Conservation (phyloP, 2,113 vertebrate genomes). For the Pyrgilauda ruficollis region DNA sequence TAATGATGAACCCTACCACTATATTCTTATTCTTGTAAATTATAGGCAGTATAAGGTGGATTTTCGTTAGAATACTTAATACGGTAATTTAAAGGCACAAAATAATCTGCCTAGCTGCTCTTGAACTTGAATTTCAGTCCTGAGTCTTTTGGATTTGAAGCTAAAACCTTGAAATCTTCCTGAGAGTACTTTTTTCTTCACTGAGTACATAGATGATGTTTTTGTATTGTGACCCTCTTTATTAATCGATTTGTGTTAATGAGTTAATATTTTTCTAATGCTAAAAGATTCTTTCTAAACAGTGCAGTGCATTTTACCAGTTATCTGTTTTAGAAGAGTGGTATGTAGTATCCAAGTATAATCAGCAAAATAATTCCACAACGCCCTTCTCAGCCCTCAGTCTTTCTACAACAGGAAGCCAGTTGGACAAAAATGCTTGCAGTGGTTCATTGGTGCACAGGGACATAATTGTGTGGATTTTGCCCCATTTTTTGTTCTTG, state of each 20-base stretch:
- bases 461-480: conserved; percentile 75
- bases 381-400: not conserved
- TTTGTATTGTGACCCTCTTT: not conserved
- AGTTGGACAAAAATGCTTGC: conserved; percentile 51
- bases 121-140: not conserved
- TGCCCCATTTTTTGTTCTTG: conserved; percentile 74
- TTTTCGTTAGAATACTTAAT: not conserved
- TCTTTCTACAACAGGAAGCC: conserved; percentile 7
- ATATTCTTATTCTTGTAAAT: not conserved
- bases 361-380: not conserved
- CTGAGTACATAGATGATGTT: not conserved
- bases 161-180: not conserved
- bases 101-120: not conserved
- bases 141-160: not conserved
- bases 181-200: not conserved
- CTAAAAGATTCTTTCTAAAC: not conserved
- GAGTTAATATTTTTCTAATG: not conserved
- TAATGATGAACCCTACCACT: not conserved
- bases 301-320: not conserved
- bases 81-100: not conserved
- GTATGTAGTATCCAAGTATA: not conserved
- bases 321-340: not conserved
- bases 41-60: not conserved
- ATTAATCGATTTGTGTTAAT: not conserved
- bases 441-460: conserved; percentile 29